Base-by-base conservation (phyloP, 2,113 vertebrate species). In the Ramphastos sulfuratus region DNA sequence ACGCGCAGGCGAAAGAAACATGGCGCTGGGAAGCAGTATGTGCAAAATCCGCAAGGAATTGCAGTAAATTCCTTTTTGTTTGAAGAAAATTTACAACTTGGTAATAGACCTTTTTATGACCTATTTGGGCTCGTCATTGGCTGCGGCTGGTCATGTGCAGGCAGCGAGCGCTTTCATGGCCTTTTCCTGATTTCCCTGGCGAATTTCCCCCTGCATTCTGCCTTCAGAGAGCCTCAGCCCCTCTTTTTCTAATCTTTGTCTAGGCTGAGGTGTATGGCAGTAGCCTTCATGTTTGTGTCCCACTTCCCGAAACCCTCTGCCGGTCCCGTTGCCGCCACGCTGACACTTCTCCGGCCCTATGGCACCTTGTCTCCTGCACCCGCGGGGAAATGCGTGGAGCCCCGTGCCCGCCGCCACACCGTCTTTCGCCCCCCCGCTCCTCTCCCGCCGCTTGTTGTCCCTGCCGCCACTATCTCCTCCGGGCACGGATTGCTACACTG, bases 11-110 rank as follows among this genome's bases (percentile, higher is more conserved):
- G 84, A 92, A 95, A 97, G 95, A 95, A 97, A 98, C 97, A 98
- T 98, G 98, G 98, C 98, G 97, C 97, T 97, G 97, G 97, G 96
- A 95, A 97, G 97, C 98, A 98, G 98, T 98, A 98, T 98, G 98
- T 98, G 97, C 97, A 98, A 97, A 98, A 98, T 98, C 98, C 97
- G 97, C 98, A 97, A 98, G 98, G 98, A 98, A 98, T 98, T 99
- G 98, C 99, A 98, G 98, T 99, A 98, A 98, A 99, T 99, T 99
- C 99, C 98, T 99, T 99, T 99, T 99, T 99, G 99, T 99, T 98
- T 98, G 98, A 98, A 98, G 98, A 99, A 98, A 99, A 99, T 99
- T 99, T 99, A 99, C 99, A 99, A 98, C 99, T 99, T 98, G 98
- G 99, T 98, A 98, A 99, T 99, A 98, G 98, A 99, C 98, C 98